phyloP scores from a whole-genome alignment of 2,113 vertebrate genomes.

The Vombatus ursinus region DNA sequence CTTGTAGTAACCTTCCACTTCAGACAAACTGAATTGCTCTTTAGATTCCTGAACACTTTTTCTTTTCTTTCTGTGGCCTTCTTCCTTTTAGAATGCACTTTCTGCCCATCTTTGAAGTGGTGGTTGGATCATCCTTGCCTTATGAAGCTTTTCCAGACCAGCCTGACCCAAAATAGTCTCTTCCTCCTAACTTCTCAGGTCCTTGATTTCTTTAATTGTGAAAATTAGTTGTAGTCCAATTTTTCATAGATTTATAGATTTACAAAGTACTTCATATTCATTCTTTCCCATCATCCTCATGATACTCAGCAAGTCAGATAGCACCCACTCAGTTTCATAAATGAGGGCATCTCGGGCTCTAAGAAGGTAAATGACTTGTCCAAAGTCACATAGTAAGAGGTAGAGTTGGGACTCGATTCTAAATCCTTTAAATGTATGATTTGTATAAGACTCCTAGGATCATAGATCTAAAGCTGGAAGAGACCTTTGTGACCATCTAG shows the following conservation, averaged over 20 bases:
- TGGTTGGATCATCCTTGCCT: background rate
- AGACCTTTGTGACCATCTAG: background rate
- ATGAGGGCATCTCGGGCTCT: background rate
- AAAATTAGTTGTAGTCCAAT: background rate
- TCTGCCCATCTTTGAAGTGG: background rate
- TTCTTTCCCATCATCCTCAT: background rate
- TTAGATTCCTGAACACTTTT: background rate
- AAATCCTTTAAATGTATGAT: background rate
- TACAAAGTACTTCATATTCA: background rate
- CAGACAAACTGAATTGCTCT: background rate
- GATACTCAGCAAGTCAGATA: background rate
- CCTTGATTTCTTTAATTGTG: background rate
- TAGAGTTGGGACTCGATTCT: background rate
- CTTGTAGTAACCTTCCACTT: background rate
- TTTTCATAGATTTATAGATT: background rate
- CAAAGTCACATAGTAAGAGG: background rate
- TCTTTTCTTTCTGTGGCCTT: background rate
- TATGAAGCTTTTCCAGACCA: background rate
- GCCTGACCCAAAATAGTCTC: background rate
- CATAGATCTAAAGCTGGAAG: background rate
- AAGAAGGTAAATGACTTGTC: background rate
- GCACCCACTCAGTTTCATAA: background rate
- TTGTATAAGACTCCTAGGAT: background rate
- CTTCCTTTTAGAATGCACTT: background rate
- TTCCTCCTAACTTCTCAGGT: background rate